Evolutionary conservation across 2,888 invertebrate genomes (phyloP).

Genomic region (Thymelicus acteon): DNA sequence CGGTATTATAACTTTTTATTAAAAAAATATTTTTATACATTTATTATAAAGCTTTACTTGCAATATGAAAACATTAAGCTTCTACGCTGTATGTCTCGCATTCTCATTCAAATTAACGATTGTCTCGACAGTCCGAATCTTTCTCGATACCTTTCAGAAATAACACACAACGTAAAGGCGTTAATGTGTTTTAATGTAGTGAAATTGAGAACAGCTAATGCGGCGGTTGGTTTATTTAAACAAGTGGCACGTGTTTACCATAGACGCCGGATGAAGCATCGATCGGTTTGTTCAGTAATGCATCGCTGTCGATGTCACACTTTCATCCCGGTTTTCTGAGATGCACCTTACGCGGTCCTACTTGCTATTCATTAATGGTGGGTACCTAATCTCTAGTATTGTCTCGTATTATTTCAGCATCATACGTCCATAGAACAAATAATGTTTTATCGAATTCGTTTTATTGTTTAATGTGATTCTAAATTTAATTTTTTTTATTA

Average conservation of each 20-base stretch:
- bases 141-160: slow-evolving; percentile 63
- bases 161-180: slow-evolving; percentile 75
- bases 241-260: slow-evolving; percentile 83
- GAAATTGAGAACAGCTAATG: slow-evolving; percentile 83
- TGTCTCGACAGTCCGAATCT: slow-evolving; percentile 44
- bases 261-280: slow-evolving; percentile 80
- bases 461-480: too few relatives aligned
- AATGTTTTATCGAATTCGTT: too few relatives aligned
- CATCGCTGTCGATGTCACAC: slow-evolving; percentile 72
- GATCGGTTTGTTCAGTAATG: slow-evolving; percentile 82
- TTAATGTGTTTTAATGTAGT: slow-evolving; percentile 84
- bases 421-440: too few relatives aligned
- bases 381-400: too few relatives aligned
- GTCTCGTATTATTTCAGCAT: too few relatives aligned
- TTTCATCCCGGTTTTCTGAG: slow-evolving; percentile 52
- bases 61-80: too few relatives aligned
- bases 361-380: background rate
- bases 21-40: too few relatives aligned
- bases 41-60: too few relatives aligned
- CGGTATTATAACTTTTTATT: too few relatives aligned
- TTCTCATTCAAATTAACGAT: slow-evolving; percentile 18
- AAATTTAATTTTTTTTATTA: too few relatives aligned
- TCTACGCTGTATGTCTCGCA: background rate
- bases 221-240: slow-evolving; percentile 80
- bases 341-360: slow-evolving; percentile 7